Percentiles rank a stretch among this genome's conserved stretches.
phyloP scores from a whole-genome alignment of 1,140 invertebrate species.

The Panulirus ornatus region DNA sequence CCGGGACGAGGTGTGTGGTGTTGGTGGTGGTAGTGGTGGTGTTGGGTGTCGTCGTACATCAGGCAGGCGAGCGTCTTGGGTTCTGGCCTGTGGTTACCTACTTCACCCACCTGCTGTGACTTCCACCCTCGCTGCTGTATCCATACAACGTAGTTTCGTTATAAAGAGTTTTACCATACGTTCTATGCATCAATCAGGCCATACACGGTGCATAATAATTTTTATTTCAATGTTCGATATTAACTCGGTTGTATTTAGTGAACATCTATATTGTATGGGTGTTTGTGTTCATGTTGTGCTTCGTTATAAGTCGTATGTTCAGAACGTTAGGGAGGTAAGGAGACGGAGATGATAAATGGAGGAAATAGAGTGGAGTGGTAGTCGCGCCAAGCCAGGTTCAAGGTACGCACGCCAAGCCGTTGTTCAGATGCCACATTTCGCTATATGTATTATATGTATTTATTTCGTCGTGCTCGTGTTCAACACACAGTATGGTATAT shows the following conservation, averaged over 20 bases:
- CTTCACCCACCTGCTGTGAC: constrained; percentile 31
- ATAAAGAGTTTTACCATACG: background rate
- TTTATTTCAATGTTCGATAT: background rate
- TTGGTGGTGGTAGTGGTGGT: constrained; percentile 18
- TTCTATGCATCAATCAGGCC: background rate
- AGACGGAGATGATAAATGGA: background rate
- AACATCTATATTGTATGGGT: background rate
- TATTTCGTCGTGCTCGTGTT: background rate
- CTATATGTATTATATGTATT: background rate
- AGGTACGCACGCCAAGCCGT: constrained; percentile 14
- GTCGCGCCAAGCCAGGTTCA: constrained; percentile 27
- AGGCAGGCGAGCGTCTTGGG: background rate
- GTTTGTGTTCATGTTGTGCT: background rate
- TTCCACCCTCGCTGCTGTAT: background rate
- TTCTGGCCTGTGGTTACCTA: background rate
- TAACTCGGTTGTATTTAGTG: background rate
- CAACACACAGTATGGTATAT: too few relatives aligned
- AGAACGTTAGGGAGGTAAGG: background rate
- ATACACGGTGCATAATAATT: background rate
- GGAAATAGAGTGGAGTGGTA: constrained; percentile 3
- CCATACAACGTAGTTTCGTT: background rate
- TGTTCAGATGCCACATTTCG: background rate
- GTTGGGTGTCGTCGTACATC: constrained; percentile 21
- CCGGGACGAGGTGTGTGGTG: background rate
- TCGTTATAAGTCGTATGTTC: background rate